Evolutionary conservation across 2,797 vertebrate genomes (phyloP).

Genomic region (Agapornis canus): DNA sequence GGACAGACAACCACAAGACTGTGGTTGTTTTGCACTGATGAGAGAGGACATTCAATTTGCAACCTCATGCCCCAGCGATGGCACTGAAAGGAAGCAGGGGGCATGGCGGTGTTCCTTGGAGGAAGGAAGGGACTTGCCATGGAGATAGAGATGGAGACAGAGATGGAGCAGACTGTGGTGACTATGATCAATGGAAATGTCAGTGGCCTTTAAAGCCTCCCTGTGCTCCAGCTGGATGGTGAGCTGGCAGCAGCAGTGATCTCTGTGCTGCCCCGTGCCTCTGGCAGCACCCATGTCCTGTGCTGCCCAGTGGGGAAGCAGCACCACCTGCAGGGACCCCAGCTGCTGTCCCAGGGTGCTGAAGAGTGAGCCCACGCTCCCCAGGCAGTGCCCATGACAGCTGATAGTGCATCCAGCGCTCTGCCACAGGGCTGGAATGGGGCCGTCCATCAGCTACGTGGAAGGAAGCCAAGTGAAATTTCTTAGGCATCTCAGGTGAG

Average conservation of each 20-base stretch:
- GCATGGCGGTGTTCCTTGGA: not conserved
- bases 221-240: rapidly evolving
- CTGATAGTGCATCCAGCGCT: rapidly evolving
- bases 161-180: not conserved
- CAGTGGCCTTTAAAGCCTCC: not conserved
- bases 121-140: not conserved
- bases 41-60: not conserved
- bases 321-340: not conserved
- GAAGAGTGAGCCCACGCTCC: not conserved
- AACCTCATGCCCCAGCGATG: not conserved
- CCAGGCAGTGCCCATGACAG: rapidly evolving
- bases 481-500: not conserved
- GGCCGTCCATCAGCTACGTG: rapidly evolving
- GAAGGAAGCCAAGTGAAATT: not conserved
- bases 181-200: not conserved
- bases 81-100: not conserved
- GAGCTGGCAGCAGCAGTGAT: not conserved
- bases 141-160: not conserved
- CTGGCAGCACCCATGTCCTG: not conserved
- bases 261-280: not conserved
- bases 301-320: rapidly evolving
- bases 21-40: not conserved
- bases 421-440: rapidly evolving
- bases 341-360: not conserved
- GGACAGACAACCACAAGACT: not conserved